These are phyloP conservation scores for Albula glossodonta DNA, from an alignment of 2,113 vertebrate species.

Conservation along the genomic window DNA sequence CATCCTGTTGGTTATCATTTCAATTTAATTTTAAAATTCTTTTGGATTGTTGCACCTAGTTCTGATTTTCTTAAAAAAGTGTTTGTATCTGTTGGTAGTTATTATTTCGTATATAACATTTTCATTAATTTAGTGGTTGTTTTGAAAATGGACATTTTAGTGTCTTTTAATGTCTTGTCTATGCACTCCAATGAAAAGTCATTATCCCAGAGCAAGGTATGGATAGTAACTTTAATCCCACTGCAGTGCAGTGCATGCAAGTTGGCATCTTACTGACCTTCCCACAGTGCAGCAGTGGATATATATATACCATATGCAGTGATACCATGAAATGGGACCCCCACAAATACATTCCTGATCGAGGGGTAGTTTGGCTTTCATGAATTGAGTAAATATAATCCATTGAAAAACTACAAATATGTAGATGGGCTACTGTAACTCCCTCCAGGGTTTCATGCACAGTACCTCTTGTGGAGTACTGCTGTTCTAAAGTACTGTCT, in stretches of 20 bases:
- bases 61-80: not conserved
- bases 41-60: not conserved
- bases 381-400: not conserved
- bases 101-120: not conserved
- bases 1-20: constrained; percentile 12
- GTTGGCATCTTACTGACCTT: not conserved
- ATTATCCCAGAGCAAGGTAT: not conserved
- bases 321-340: not conserved
- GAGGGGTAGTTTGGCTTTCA: not conserved
- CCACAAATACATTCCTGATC: not conserved
- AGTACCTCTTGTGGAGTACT: not conserved
- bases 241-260: not conserved
- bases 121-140: not conserved
- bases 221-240: not conserved
- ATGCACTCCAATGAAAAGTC: not conserved
- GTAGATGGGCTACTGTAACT: not conserved
- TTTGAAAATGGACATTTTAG: not conserved
- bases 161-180: not conserved
- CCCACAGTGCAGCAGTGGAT: no score
- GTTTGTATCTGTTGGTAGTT: not conserved
- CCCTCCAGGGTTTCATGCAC: not conserved
- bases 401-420: not conserved
- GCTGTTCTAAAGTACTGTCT: not conserved
- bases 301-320: not conserved
- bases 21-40: not conserved